Conservation (phyloP, 2,888 invertebrate species). For the Eristalis pertinax region DNA sequence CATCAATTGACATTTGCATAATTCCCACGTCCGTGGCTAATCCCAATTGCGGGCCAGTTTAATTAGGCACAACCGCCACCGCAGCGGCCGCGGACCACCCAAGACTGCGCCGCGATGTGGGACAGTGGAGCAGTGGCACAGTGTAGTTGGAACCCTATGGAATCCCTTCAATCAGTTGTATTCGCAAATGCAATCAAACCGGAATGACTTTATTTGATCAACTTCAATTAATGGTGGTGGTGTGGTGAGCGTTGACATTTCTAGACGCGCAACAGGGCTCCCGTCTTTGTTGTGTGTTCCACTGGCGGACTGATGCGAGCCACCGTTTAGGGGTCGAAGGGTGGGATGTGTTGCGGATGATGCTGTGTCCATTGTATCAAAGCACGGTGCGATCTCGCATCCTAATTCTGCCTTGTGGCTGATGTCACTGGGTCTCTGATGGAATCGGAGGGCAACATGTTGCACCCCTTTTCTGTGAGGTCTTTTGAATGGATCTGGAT, state of each 20-base stretch:
- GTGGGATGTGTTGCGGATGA: conserved; percentile 36
- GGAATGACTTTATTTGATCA: conserved; percentile 71
- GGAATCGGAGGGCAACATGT: conserved; percentile 27
- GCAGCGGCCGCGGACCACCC: conserved; percentile 48
- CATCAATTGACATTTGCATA: conserved; percentile 71
- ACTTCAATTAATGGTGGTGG: conserved; percentile 56
- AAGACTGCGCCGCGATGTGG: conserved; percentile 14
- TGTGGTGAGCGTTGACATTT: conserved; percentile 9
- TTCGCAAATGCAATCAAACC: conserved; percentile 68
- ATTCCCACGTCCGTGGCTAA: conserved; percentile 63
- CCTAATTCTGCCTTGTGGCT: conserved; percentile 29
- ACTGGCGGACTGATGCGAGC: conserved; percentile 37
- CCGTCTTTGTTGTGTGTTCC: conserved; percentile 19
- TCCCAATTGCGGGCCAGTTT: conserved; percentile 59
- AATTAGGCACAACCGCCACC: conserved; percentile 41
- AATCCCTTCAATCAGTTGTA: conserved; percentile 67
- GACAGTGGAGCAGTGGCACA: background rate
- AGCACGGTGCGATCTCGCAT: conserved; percentile 14
- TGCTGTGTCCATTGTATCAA: conserved; percentile 14
- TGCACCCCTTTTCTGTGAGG: conserved; percentile 56
- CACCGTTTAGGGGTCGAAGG: conserved; percentile 61
- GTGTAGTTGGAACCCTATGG: conserved; percentile 37
- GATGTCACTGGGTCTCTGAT: conserved; percentile 2
- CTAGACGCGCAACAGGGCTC: conserved; percentile 1
- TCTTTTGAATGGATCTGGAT: conserved; percentile 22